phyloP scores from a whole-genome alignment of 2,113 vertebrate species.

The Tringa solitaria region DNA sequence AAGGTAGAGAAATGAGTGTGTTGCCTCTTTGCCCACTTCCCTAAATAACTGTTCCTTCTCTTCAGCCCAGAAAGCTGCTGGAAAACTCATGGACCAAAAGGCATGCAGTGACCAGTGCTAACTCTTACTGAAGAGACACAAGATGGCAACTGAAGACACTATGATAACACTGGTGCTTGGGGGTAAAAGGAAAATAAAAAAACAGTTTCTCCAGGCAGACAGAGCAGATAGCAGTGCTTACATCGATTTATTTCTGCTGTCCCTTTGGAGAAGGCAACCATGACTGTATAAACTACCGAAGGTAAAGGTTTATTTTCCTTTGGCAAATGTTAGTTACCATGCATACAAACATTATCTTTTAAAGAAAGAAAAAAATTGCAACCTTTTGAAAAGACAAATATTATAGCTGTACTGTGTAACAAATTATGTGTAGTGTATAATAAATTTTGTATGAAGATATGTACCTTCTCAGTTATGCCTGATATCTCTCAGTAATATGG shows the following conservation, averaged over 20 bases:
- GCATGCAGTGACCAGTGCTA: not conserved
- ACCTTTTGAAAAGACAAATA: not conserved
- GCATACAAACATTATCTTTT: not conserved
- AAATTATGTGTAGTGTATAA: not conserved
- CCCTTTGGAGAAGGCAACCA: not conserved
- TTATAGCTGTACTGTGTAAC: not conserved
- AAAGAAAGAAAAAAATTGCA: not conserved
- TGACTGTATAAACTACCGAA: not conserved
- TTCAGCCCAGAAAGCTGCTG: not conserved
- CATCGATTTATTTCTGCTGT: not conserved
- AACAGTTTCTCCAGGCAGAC: not conserved
- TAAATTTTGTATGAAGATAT: not conserved
- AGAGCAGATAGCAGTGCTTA: not conserved
- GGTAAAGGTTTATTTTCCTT: not conserved
- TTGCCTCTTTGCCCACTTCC: not conserved
- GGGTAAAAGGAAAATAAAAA: not conserved
- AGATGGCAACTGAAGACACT: not conserved
- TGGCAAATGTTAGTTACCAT: not conserved
- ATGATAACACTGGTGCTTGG: not conserved
- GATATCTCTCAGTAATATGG: not conserved
- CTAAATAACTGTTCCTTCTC: not conserved
- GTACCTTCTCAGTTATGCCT: not conserved
- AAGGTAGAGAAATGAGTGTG: not conserved
- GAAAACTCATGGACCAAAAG: not conserved
- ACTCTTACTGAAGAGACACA: not conserved